Conservation (phyloP, 2,113 vertebrate species). For the Eretmochelys imbricata region DNA sequence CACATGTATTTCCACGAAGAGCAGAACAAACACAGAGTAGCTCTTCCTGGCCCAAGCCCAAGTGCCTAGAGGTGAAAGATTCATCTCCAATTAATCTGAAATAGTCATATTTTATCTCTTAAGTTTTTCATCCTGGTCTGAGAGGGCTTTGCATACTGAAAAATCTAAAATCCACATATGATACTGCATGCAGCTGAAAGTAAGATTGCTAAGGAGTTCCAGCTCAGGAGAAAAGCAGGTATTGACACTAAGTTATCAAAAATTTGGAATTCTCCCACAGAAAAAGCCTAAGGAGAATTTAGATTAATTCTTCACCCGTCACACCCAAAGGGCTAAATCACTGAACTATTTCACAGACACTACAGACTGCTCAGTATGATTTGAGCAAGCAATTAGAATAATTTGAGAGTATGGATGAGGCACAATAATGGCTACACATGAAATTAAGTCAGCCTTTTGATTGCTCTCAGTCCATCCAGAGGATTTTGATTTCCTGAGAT, state of each 20-base stretch:
- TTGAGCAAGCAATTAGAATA: constrained; percentile 59
- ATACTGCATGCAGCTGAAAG: constrained; percentile 36
- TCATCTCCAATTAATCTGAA: neutral
- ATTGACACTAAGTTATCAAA: neutral
- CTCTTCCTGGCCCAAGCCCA: neutral
- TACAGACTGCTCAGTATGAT: constrained; percentile 44
- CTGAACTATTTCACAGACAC: constrained; percentile 42
- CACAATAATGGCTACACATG: constrained; percentile 40
- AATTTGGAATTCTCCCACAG: constrained; percentile 15
- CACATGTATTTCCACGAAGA: neutral
- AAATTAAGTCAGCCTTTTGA: constrained; percentile 69
- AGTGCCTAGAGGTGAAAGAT: neutral
- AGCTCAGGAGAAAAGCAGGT: constrained; percentile 29
- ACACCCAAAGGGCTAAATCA: constrained; percentile 46
- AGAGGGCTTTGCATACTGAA: neutral
- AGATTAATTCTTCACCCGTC: constrained; percentile 57
- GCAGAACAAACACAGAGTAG: neutral
- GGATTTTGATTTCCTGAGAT: constrained; percentile 18
- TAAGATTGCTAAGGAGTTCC: constrained; percentile 23
- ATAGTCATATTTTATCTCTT: neutral
- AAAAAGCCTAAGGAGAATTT: constrained; percentile 3
- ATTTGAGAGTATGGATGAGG: constrained; percentile 49
- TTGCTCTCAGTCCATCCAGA: constrained; percentile 42
- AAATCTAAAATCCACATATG: constrained; percentile 35
- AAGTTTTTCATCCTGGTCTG: neutral